These are phyloP conservation scores for Alloscopus bannaensis DNA, from an alignment of 2,888 invertebrate genomes.

Conservation along the genomic window DNA sequence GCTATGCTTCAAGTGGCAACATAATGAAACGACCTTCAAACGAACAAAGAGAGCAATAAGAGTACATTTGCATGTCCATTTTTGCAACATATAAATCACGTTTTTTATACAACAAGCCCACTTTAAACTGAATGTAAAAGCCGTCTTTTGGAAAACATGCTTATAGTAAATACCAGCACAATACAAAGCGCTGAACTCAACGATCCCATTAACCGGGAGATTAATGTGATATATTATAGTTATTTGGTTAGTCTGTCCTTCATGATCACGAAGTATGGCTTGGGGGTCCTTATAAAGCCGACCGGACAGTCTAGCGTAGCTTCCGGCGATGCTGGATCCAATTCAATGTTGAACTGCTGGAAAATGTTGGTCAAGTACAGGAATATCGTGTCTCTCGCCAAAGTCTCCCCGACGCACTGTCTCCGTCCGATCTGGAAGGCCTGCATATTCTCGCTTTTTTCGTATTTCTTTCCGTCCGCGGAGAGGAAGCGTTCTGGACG, in stretches of 20 bases:
- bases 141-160: no score
- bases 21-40: no score
- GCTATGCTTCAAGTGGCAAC: no score
- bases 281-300: conserved; percentile 15
- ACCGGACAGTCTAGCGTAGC: neutral
- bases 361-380: conserved; percentile 33
- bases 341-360: conserved; percentile 41
- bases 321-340: conserved; percentile 23
- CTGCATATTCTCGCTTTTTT: conserved; percentile 41
- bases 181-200: no score
- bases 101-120: no score
- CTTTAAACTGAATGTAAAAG: no score
- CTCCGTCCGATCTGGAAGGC: conserved; percentile 51
- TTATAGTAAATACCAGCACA: no score
- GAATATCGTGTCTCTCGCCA: conserved; percentile 42
- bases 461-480: conserved; percentile 30
- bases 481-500: conserved; percentile 45
- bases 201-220: no score
- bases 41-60: no score
- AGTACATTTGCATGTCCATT: no score
- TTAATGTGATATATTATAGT: no score
- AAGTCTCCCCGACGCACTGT: conserved; percentile 24
- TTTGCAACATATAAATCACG: no score
- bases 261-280: conserved; percentile 21
- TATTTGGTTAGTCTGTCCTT: conserved; percentile 6